phyloP scores from a whole-genome alignment of 2,888 invertebrate species.

The Mycalesis mineus region DNA sequence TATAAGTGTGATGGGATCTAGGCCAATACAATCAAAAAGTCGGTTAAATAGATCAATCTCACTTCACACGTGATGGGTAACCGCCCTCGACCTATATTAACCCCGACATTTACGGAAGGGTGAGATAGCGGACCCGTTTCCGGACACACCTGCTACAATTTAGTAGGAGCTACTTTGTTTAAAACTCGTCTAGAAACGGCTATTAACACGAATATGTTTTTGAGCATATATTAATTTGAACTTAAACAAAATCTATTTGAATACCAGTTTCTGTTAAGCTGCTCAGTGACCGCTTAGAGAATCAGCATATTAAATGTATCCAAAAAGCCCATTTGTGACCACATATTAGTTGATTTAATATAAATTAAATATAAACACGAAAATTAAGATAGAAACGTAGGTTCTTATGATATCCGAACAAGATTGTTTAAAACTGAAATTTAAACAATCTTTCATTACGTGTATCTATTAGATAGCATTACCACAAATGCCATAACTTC shows the following conservation, averaged over 20 bases:
- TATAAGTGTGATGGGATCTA: too few species aligned
- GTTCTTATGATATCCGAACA: too few species aligned
- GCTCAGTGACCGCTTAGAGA: background rate
- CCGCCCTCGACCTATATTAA: conserved; percentile 22
- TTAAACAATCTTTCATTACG: too few species aligned
- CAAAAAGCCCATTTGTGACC: too few species aligned
- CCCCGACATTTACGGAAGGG: conserved; percentile 18
- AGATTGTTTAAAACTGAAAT: too few species aligned
- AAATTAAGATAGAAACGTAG: too few species aligned
- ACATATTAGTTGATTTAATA: too few species aligned
- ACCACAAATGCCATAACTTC: too few species aligned
- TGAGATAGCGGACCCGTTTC: conserved; percentile 30
- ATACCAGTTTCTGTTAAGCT: background rate
- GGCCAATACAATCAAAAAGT: background rate
- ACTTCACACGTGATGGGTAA: conserved; percentile 10
- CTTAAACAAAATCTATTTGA: background rate
- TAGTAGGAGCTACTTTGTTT: conserved; percentile 15
- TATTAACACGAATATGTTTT: background rate
- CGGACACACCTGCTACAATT: conserved; percentile 38
- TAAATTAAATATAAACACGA: too few species aligned
- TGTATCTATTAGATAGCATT: too few species aligned
- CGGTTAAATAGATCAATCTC: conserved; percentile 6
- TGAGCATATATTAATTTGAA: background rate
- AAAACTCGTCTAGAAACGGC: background rate
- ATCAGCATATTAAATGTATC: too few species aligned